Percentiles rank a stretch among this genome's conserved stretches.
Conservation (phyloP, 2,888 invertebrate genomes). For the Resseliella maxima region DNA sequence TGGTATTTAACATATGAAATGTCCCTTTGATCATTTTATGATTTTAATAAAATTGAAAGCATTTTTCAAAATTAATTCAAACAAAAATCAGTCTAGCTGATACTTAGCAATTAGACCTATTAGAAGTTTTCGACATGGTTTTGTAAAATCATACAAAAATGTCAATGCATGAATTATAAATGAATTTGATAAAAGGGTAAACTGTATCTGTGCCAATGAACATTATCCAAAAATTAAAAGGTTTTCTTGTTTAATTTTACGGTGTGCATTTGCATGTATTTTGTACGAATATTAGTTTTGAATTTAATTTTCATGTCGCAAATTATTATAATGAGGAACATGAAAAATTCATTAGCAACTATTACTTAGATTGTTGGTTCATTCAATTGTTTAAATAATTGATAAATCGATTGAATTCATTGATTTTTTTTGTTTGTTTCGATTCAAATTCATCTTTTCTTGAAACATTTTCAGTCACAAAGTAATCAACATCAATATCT, state of each 20-base stretch:
- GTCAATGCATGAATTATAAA: no score
- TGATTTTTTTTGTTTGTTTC: background rate
- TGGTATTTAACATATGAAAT: no score
- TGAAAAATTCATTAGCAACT: background rate
- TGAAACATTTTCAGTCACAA: background rate
- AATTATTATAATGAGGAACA: background rate
- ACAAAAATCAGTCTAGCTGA: background rate
- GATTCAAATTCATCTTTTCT: no score
- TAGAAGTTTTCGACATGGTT: no score
- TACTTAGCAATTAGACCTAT: background rate
- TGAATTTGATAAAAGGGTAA: no score
- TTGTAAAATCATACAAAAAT: background rate
- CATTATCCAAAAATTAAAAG: no score
- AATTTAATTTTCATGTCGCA: background rate
- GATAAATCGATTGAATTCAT: background rate
- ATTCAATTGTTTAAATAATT: background rate
- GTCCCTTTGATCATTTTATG: no score
- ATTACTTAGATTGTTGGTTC: background rate
- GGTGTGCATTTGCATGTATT: background rate
- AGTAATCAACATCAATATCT: background rate
- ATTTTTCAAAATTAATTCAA: background rate
- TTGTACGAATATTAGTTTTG: background rate
- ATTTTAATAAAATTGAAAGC: background rate
- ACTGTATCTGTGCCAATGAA: no score
- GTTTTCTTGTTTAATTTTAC: no score